Percentiles rank a stretch among this genome's conserved stretches.
Evolutionary conservation across 2,888 invertebrate genomes (phyloP).

Genomic region (Tholera decimalis): DNA sequence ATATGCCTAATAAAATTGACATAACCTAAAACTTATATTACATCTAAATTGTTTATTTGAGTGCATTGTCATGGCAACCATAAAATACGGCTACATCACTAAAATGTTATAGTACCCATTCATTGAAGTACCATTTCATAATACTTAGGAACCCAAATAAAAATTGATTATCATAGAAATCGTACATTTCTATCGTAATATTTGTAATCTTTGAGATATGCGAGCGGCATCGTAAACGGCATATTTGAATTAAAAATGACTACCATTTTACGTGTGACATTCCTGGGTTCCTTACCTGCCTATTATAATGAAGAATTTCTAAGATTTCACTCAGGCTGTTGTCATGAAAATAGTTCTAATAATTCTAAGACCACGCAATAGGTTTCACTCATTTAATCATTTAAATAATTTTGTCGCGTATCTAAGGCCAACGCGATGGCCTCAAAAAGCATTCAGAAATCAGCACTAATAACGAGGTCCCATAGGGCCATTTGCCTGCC

Average conservation of each 20-base stretch:
- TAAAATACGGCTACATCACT: slow-evolving; percentile 35
- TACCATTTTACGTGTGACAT: slow-evolving; percentile 34
- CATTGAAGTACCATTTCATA: slow-evolving; percentile 52
- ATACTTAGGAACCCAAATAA: slow-evolving; percentile 41
- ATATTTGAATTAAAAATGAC: slow-evolving; percentile 38
- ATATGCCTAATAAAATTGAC: not conserved
- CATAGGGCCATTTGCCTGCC: too few relatives aligned
- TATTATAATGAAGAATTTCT: not conserved
- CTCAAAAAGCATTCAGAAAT: too few relatives aligned
- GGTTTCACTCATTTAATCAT: too few relatives aligned
- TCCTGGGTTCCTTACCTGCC: slow-evolving; percentile 18
- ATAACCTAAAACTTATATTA: not conserved
- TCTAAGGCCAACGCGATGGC: too few relatives aligned
- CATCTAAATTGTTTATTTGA: slow-evolving; percentile 22
- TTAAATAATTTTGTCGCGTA: too few relatives aligned
- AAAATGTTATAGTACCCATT: slow-evolving; percentile 44
- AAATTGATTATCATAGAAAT: slow-evolving; percentile 66
- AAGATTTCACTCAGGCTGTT: not conserved
- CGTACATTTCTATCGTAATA: slow-evolving; percentile 51
- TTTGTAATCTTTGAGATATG: slow-evolving; percentile 57
- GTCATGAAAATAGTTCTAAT: not conserved
- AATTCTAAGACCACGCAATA: too few relatives aligned
- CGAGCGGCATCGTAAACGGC: slow-evolving; percentile 42
- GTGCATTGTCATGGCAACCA: slow-evolving; percentile 35
- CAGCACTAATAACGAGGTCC: too few relatives aligned